A percentile compares a stretch with the other conserved stretches of the same genome.
phyloP scores from a whole-genome alignment of 2,113 vertebrate genomes.

The Pelodiscus sinensis region DNA sequence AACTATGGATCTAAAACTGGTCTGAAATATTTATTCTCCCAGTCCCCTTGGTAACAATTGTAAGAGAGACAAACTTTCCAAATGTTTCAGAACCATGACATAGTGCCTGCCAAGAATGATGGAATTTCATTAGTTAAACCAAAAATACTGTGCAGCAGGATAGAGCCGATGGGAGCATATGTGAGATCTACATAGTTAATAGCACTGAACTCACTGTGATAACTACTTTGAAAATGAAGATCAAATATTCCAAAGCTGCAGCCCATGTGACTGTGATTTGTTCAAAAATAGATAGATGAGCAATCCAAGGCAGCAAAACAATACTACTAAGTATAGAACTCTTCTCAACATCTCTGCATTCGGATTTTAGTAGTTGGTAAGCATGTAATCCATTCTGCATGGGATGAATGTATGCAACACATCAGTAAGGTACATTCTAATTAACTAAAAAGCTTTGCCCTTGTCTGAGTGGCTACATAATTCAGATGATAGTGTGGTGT shows the following conservation, averaged over 20 bases:
- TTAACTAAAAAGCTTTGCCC: not conserved
- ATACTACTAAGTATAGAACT: not conserved
- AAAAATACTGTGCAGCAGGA: not conserved
- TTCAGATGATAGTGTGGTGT: not conserved
- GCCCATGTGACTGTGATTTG: not conserved
- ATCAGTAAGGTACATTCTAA: not conserved
- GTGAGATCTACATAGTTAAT: not conserved
- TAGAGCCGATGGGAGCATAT: constrained; percentile 3
- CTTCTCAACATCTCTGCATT: not conserved
- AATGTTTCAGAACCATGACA: constrained; percentile 18
- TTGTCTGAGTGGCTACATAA: not conserved
- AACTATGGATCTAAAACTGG: not conserved
- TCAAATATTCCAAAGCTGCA: constrained; percentile 11
- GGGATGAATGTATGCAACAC: accelerated
- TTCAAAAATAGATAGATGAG: constrained; percentile 33
- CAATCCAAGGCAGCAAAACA: constrained; percentile 1
- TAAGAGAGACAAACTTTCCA: constrained; percentile 13
- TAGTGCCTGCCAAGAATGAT: constrained; percentile 9
- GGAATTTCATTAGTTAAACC: constrained; percentile 16
- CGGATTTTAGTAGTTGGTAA: not conserved
- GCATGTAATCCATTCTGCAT: not conserved
- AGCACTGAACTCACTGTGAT: not conserved
- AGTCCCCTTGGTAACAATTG: constrained; percentile 7
- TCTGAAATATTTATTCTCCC: not conserved
- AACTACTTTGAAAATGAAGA: constrained; percentile 6